A percentile compares a stretch with the other conserved stretches of the same genome.
Evolutionary conservation across 2,888 invertebrate genomes (phyloP).

Genomic region (Acrobasis consociella): DNA sequence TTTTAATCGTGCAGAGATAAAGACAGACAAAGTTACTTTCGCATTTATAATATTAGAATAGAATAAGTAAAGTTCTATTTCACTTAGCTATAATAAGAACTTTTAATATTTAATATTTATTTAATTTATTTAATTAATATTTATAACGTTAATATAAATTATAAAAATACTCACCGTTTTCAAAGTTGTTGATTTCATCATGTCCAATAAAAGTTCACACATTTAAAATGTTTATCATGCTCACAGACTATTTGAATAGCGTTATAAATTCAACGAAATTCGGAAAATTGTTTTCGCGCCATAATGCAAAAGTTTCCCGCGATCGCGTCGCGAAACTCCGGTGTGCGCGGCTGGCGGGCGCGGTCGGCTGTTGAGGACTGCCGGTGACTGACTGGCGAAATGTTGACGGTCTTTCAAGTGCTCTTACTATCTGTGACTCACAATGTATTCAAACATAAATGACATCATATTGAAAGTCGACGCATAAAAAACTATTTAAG

Average conservation of each 20-base stretch:
- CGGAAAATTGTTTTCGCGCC: conserved; percentile 57
- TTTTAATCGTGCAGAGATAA: no score
- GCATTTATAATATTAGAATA: no score
- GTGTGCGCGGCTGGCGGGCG: conserved; percentile 48
- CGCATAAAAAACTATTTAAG: neutral
- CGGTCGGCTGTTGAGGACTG: conserved; percentile 53
- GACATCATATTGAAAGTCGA: neutral
- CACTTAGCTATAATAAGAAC: no score
- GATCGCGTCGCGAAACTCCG: conserved; percentile 39
- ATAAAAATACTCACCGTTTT: conserved; percentile 45
- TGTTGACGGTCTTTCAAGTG: conserved; percentile 18
- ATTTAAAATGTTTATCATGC: conserved; percentile 34
- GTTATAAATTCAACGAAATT: conserved; percentile 25
- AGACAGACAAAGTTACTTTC: no score
- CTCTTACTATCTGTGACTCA: conserved; percentile 22
- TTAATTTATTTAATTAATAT: no score
- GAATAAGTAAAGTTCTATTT: no score
- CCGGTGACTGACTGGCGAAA: conserved; percentile 31
- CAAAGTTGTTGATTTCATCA: conserved; percentile 54
- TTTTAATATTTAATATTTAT: no score
- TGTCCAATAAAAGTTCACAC: conserved; percentile 41
- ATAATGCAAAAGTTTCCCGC: conserved; percentile 70
- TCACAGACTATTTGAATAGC: conserved; percentile 17
- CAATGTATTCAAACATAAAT: conserved; percentile 2
- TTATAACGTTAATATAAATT: neutral